phyloP scores from a whole-genome alignment of 2,888 invertebrate species.

The Chromoteleia sp. region DNA sequence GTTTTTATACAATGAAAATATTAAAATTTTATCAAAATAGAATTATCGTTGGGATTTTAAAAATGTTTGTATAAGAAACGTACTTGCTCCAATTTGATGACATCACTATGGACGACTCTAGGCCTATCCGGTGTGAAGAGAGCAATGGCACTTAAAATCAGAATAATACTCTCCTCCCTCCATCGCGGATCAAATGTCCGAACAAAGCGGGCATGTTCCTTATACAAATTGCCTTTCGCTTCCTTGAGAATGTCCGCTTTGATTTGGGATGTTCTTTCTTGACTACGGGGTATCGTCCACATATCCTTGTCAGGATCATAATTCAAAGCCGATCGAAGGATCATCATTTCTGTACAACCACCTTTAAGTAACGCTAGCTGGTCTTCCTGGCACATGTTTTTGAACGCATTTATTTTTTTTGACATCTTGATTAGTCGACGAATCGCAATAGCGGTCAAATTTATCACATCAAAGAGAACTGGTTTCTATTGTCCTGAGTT shows the following conservation, averaged over 20 bases:
- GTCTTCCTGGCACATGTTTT: constrained; percentile 97
- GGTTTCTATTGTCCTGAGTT: constrained; percentile 86
- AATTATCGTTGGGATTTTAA: too few relatives aligned
- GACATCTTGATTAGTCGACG: constrained; percentile 94
- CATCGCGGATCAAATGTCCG: constrained; percentile 94
- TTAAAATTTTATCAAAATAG: too few relatives aligned
- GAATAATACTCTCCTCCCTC: constrained; percentile 95
- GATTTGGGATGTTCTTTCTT: constrained; percentile 91
- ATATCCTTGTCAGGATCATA: constrained; percentile 95
- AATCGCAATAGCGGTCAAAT: constrained; percentile 96
- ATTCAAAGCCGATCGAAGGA: constrained; percentile 95
- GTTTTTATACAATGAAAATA: too few relatives aligned
- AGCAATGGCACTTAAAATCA: constrained; percentile 95
- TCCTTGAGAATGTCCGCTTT: constrained; percentile 96
- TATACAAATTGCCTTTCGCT: constrained; percentile 95
- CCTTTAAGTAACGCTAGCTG: constrained; percentile 95
- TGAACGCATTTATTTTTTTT: constrained; percentile 94
- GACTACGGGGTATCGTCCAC: constrained; percentile 95
- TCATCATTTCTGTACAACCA: constrained; percentile 98
- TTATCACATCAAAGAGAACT: constrained; percentile 92
- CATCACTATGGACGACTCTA: constrained; percentile 92
- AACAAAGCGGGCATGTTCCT: constrained; percentile 93
- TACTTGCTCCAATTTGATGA: constrained; percentile 94
- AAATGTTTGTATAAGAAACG: too few relatives aligned
- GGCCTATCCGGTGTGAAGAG: constrained; percentile 94